Percentiles rank a stretch among this genome's conserved stretches.
Conservation (phyloP, 2,888 invertebrate species). For the Gnatocerus cornutus region DNA sequence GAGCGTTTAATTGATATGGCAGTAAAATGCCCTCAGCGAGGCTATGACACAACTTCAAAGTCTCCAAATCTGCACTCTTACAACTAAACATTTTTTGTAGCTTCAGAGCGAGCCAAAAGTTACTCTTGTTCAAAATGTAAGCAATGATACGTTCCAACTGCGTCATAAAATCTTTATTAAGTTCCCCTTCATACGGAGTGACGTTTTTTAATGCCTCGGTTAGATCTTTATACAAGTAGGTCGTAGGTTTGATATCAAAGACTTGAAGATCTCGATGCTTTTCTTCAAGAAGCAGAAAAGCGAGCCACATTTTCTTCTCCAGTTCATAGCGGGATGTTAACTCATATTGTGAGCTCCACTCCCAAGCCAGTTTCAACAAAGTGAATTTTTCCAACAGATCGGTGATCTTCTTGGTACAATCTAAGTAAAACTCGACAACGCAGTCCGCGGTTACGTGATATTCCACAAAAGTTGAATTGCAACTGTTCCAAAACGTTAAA, state of each 20-base stretch:
- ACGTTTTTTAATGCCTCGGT: slow-evolving; percentile 53
- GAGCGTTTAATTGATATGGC: slow-evolving; percentile 78
- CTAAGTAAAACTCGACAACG: slow-evolving; percentile 78
- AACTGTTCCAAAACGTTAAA: slow-evolving; percentile 75
- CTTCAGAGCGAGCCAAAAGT: slow-evolving; percentile 77
- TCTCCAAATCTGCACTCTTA: slow-evolving; percentile 73
- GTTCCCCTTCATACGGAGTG: slow-evolving; percentile 44
- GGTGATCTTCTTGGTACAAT: slow-evolving; percentile 73
- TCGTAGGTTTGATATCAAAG: slow-evolving; percentile 41
- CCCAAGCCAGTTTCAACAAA: slow-evolving; percentile 64
- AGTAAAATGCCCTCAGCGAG: slow-evolving; percentile 78
- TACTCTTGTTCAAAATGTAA: slow-evolving; percentile 74
- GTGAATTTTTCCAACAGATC: slow-evolving; percentile 73
- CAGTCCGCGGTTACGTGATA: slow-evolving; percentile 77
- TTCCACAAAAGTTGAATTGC: slow-evolving; percentile 77
- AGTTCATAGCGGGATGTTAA: slow-evolving; percentile 61
- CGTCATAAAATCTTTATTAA: slow-evolving; percentile 68
- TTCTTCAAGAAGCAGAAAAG: slow-evolving; percentile 61
- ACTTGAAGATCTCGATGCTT: slow-evolving; percentile 49
- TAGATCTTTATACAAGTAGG: slow-evolving; percentile 56
- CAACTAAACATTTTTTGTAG: slow-evolving; percentile 74
- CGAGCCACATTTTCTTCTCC: slow-evolving; percentile 65
- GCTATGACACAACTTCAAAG: slow-evolving; percentile 76
- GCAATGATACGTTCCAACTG: slow-evolving; percentile 73
- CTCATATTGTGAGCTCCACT: slow-evolving; percentile 65